Percentiles rank a stretch among this genome's conserved stretches.
Conservation (phyloP, 2,113 vertebrate genomes). For the Cettia cetti region DNA sequence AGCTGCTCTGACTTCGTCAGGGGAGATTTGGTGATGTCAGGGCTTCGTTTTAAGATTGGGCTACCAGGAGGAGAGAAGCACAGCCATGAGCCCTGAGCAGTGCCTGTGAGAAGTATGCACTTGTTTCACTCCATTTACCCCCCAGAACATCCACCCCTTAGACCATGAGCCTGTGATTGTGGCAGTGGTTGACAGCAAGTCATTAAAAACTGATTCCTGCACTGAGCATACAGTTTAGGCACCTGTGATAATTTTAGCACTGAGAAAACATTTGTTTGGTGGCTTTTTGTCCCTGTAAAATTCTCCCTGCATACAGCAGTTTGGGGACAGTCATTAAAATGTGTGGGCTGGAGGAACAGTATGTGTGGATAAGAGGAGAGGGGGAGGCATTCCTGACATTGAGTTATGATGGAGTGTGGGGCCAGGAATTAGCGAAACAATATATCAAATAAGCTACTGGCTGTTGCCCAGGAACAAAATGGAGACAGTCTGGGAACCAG, state of each 20-base stretch:
- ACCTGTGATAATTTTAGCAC: neutral
- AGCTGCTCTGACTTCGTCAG: slow-evolving; percentile 96
- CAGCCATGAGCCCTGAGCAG: neutral
- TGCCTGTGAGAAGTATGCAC: rapidly evolving
- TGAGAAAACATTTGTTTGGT: neutral
- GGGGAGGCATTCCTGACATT: neutral
- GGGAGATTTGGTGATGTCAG: slow-evolving; percentile 94
- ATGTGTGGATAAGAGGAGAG: neutral
- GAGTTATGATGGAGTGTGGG: neutral
- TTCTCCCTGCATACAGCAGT: neutral
- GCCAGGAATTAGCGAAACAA: slow-evolving; percentile 47
- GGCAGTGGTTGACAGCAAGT: neutral
- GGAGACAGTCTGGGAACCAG: slow-evolving; percentile 36
- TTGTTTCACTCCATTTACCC: neutral
- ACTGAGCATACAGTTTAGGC: neutral
- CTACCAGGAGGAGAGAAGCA: slow-evolving; percentile 63
- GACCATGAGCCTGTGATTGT: neutral
- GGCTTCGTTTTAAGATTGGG: slow-evolving; percentile 88
- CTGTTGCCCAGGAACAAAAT: slow-evolving; percentile 55
- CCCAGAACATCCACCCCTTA: neutral
- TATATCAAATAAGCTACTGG: slow-evolving; percentile 43
- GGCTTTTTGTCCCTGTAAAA: neutral
- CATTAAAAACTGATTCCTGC: neutral
- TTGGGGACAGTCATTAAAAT: neutral
- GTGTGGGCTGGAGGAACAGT: neutral